A percentile compares a stretch with the other conserved stretches of the same genome.
These are phyloP conservation scores for Gadopsis bispinosus DNA, from an alignment of 2,797 vertebrate genomes.

Conservation along the genomic window DNA sequence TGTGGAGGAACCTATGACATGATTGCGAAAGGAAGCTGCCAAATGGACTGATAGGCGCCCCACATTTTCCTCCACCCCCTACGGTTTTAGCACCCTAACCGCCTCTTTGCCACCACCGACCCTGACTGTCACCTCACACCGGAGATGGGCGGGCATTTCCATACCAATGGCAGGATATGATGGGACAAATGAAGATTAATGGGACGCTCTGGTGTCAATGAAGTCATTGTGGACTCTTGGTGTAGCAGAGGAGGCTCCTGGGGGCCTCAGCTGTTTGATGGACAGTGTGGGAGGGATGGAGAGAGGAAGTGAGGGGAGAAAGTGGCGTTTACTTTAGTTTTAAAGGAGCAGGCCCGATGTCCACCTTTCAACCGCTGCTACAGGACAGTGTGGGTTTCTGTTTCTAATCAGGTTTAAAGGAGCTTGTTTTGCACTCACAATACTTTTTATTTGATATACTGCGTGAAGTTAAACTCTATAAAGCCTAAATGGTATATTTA, in stretches of 20 bases:
- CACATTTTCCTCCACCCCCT: conserved; percentile 61
- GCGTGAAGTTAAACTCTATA: neutral
- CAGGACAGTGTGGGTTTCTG: conserved; percentile 17
- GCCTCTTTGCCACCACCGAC: conserved; percentile 9
- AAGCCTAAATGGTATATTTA: neutral
- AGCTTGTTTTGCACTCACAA: neutral
- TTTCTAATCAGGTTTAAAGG: conserved; percentile 19
- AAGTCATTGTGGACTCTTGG: conserved; percentile 82
- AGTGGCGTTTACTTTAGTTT: conserved; percentile 51
- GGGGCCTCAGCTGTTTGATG: conserved; percentile 72
- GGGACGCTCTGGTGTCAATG: conserved; percentile 81
- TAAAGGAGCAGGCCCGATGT: conserved; percentile 52
- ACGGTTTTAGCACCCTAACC: conserved; percentile 34
- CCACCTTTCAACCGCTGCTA: conserved; percentile 36
- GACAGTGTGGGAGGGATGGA: conserved; percentile 50
- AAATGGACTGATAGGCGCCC: conserved; percentile 77
- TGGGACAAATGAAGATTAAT: conserved; percentile 89
- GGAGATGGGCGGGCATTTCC: conserved; percentile 81
- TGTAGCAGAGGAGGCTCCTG: conserved; percentile 73
- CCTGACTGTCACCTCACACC: conserved; percentile 51
- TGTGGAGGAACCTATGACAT: conserved; percentile 74
- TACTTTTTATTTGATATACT: neutral
- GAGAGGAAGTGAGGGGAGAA: conserved; percentile 38
- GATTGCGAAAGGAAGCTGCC: conserved; percentile 73
- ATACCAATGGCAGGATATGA: conserved; percentile 87